These are phyloP conservation scores for Carassius carassius DNA, from an alignment of 2,113 vertebrate species.

Conservation along the genomic window DNA sequence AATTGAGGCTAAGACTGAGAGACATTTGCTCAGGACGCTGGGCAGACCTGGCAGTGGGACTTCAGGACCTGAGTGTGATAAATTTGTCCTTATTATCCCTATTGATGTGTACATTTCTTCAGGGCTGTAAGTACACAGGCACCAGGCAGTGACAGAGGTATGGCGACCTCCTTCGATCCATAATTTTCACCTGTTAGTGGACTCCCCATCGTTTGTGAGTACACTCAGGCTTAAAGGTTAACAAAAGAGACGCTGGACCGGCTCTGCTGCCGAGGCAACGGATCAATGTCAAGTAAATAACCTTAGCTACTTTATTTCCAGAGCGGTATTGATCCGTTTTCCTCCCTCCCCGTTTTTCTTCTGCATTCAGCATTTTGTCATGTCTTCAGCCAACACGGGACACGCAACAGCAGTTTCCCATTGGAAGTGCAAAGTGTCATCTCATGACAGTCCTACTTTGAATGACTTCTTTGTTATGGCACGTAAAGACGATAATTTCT, in stretches of 20 bases:
- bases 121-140: conserved; percentile 87
- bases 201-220: conserved; percentile 94
- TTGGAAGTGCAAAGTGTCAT: conserved; percentile 35
- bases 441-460: conserved; percentile 21
- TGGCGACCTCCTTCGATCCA: conserved; percentile 93
- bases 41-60: conserved; percentile 74
- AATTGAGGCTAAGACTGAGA: conserved; percentile 77
- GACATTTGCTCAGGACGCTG: conserved; percentile 75
- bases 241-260: conserved; percentile 98
- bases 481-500: background rate
- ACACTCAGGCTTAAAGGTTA: conserved; percentile 98
- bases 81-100: conserved; percentile 91
- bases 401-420: conserved; percentile 63
- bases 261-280: conserved; percentile 84
- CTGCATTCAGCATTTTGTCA: conserved; percentile 82
- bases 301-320: conserved; percentile 99
- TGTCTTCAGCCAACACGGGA: conserved; percentile 77
- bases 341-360: conserved; percentile 79
- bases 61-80: conserved; percentile 79
- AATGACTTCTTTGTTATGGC: background rate
- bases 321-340: conserved; percentile 93
- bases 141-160: conserved; percentile 90
- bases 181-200: conserved; percentile 99
- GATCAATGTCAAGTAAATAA: conserved; percentile 99
- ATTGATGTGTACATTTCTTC: conserved; percentile 93